Percentiles rank a stretch among this genome's conserved stretches.
These are phyloP conservation scores for Hemistola chrysoprasaria DNA, from an alignment of 2,888 invertebrate species.

Conservation along the genomic window DNA sequence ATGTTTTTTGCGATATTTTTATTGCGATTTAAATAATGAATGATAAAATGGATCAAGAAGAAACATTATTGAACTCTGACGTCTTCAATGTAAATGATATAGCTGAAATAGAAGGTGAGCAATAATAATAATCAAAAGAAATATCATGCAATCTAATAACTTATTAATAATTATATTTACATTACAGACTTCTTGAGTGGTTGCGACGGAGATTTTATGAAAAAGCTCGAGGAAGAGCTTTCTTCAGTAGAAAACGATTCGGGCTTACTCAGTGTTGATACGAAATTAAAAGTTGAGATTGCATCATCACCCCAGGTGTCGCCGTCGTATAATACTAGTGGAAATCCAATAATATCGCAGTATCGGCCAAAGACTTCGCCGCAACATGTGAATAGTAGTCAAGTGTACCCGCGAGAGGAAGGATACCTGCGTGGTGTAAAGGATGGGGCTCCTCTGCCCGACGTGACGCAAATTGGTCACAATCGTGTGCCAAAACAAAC, in stretches of 20 bases:
- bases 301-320: constrained; percentile 55
- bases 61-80: constrained; percentile 71
- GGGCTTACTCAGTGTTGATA: constrained; percentile 56
- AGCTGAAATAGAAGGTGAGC: constrained; percentile 86
- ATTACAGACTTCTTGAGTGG: constrained; percentile 84
- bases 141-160: constrained; percentile 1
- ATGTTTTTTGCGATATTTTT: no score
- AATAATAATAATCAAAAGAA: constrained; percentile 1
- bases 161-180: constrained; percentile 3
- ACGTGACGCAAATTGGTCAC: constrained; percentile 57
- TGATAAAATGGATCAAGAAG: constrained; percentile 61
- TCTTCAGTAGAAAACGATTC: constrained; percentile 58
- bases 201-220: constrained; percentile 86
- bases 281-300: constrained; percentile 48
- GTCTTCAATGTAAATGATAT: constrained; percentile 86
- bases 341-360: constrained; percentile 70
- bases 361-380: constrained; percentile 40
- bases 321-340: constrained; percentile 51
- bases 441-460: constrained; percentile 49
- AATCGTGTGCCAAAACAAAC: constrained; percentile 44
- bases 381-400: constrained; percentile 50
- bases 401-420: constrained; percentile 56
- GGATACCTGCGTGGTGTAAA: constrained; percentile 48
- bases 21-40: constrained; percentile 19
- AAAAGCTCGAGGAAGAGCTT: constrained; percentile 70